Conservation (phyloP, 2,888 invertebrate genomes). For the Hartigia nigra region DNA sequence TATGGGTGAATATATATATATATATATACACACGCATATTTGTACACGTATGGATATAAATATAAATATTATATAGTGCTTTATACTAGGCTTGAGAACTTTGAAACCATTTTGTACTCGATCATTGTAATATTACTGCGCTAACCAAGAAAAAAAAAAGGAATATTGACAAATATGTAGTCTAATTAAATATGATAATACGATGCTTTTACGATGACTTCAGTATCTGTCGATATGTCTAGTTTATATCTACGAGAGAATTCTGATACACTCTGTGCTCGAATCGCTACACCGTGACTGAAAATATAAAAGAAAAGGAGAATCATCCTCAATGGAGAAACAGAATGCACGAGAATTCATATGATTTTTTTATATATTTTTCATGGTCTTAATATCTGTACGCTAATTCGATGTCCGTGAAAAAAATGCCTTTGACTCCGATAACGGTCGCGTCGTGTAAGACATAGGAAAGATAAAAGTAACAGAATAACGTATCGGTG, state of each 20-base stretch:
- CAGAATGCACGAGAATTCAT: neutral
- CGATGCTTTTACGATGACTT: slow-evolving; percentile 65
- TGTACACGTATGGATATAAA: slow-evolving; percentile 15
- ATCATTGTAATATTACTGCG: slow-evolving; percentile 62
- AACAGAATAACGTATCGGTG: neutral
- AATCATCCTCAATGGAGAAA: neutral
- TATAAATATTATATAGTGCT: slow-evolving; percentile 55
- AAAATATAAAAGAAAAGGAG: slow-evolving; percentile 30
- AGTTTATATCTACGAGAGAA: slow-evolving; percentile 20
- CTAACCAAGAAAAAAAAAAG: slow-evolving; percentile 48
- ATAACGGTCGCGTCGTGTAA: slow-evolving; percentile 5
- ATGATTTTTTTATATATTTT: neutral
- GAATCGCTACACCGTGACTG: slow-evolving; percentile 21
- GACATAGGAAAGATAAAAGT: neutral
- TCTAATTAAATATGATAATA: slow-evolving; percentile 59
- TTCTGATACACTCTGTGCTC: neutral
- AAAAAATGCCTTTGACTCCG: slow-evolving; percentile 8
- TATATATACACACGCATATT: slow-evolving; percentile 10
- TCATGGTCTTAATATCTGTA: neutral
- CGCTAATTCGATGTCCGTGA: neutral
- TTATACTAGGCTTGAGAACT: slow-evolving; percentile 62
- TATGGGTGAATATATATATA: slow-evolving; percentile 12
- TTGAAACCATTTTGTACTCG: slow-evolving; percentile 62
- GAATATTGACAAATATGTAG: slow-evolving; percentile 54
- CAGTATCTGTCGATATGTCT: slow-evolving; percentile 58